Evolutionary conservation across 2,113 vertebrate species (phyloP).

Genomic region (Sander vitreus): DNA sequence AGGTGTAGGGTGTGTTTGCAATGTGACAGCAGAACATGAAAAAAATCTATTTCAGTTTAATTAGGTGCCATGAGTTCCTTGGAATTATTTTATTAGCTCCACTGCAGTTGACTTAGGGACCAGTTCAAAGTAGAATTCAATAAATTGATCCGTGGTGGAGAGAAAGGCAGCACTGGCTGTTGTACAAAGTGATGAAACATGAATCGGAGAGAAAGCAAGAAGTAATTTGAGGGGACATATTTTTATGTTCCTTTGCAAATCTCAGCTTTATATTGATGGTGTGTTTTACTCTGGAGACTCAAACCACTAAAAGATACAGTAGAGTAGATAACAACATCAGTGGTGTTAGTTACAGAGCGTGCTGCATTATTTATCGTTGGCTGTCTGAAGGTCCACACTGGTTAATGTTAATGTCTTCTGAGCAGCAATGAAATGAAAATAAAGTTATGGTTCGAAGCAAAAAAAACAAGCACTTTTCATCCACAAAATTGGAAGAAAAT

Average conservation of each 20-base stretch:
- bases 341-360: neutral
- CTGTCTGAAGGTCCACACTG: neutral
- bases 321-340: neutral
- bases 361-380: constrained; percentile 11
- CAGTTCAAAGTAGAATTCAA: constrained; percentile 24
- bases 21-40: neutral
- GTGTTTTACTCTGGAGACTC: neutral
- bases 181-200: constrained; percentile 1
- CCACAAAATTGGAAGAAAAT: neutral
- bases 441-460: too few relatives aligned
- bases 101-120: neutral
- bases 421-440: neutral
- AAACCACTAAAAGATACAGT: neutral
- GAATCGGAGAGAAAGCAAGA: constrained; percentile 10
- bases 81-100: neutral
- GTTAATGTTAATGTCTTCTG: neutral
- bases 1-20: neutral
- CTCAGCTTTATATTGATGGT: neutral
- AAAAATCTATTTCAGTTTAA: constrained; percentile 3
- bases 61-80: neutral
- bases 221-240: neutral
- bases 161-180: neutral
- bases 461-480: neutral
- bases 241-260: neutral
- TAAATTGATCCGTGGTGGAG: constrained; percentile 4